A percentile compares a stretch with the other conserved stretches of the same genome.
phyloP scores from a whole-genome alignment of 2,888 invertebrate genomes.

The Smittia sp. region DNA sequence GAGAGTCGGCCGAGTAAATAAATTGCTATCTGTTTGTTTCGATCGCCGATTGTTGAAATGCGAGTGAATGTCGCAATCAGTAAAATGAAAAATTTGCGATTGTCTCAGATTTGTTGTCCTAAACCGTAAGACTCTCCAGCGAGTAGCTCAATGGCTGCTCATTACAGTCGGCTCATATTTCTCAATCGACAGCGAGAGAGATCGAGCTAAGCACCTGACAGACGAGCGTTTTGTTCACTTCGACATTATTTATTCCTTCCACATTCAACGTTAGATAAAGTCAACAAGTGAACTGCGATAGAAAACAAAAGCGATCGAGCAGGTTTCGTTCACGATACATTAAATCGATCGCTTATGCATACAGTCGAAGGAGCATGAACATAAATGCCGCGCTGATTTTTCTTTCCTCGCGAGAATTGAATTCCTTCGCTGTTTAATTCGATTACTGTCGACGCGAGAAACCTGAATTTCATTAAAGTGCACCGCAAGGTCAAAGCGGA shows the following conservation, averaged over 20 bases:
- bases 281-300: slow-evolving; percentile 10
- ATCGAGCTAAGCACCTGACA: slow-evolving; percentile 11
- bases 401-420: not conserved
- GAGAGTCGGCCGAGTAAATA: not conserved
- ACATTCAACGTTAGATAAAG: slow-evolving; percentile 24
- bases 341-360: slow-evolving; percentile 9
- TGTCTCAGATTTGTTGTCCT: no score
- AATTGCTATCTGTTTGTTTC: not conserved
- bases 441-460: not conserved
- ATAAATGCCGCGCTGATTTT: not conserved
- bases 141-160: no score
- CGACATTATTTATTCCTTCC: slow-evolving; percentile 35
- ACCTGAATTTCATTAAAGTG: not conserved
- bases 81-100: not conserved
- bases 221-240: not conserved
- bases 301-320: slow-evolving; percentile 19
- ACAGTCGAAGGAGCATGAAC: not conserved
- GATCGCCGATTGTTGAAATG: not conserved
- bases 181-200: not conserved
- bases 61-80: not conserved
- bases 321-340: slow-evolving; percentile 25
- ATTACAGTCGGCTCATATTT: not conserved
- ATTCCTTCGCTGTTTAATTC: not conserved
- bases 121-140: not conserved
- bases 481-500: slow-evolving; percentile 5